These are phyloP conservation scores for Sebastes itinus DNA, from an alignment of 2,797 vertebrate species.

Conservation along the genomic window DNA sequence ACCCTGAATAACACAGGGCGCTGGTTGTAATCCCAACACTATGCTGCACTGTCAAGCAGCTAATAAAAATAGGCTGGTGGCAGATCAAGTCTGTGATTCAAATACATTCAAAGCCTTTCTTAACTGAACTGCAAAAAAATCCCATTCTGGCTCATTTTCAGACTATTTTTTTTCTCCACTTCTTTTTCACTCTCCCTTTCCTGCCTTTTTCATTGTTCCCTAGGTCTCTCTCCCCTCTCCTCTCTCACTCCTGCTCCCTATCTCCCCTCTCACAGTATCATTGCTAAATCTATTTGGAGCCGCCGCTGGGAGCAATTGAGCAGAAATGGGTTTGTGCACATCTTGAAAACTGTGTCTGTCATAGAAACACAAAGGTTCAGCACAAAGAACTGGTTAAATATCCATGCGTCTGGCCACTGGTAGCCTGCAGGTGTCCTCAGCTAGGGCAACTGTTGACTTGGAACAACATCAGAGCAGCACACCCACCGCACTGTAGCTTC, in stretches of 20 bases:
- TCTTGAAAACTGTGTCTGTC: constrained; percentile 82
- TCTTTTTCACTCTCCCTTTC: constrained; percentile 39
- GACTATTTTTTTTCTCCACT: constrained; percentile 42
- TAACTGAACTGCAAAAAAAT: constrained; percentile 81
- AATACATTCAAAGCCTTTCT: constrained; percentile 83
- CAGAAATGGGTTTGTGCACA: constrained; percentile 84
- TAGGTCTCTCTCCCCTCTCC: constrained; percentile 65
- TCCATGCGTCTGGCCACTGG: constrained; percentile 69
- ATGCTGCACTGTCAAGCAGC: constrained; percentile 83
- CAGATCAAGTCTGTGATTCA: constrained; percentile 84
- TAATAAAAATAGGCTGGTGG: constrained; percentile 86
- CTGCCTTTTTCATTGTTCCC: constrained; percentile 53
- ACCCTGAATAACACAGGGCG: constrained; percentile 77
- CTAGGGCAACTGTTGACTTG: constrained; percentile 68
- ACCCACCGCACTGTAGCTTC: constrained; percentile 52
- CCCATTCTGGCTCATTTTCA: constrained; percentile 73
- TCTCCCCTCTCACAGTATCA: constrained; percentile 78
- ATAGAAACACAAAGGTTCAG: constrained; percentile 82
- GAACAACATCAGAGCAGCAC: constrained; percentile 67
- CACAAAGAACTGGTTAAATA: constrained; percentile 82
- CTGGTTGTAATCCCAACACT: constrained; percentile 82
- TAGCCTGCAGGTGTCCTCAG: constrained; percentile 72
- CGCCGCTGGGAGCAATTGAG: constrained; percentile 84
- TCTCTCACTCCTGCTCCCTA: constrained; percentile 60
- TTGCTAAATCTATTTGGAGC: constrained; percentile 86